phyloP scores from a whole-genome alignment of 2,888 invertebrate species.

The Torymus auratus region DNA sequence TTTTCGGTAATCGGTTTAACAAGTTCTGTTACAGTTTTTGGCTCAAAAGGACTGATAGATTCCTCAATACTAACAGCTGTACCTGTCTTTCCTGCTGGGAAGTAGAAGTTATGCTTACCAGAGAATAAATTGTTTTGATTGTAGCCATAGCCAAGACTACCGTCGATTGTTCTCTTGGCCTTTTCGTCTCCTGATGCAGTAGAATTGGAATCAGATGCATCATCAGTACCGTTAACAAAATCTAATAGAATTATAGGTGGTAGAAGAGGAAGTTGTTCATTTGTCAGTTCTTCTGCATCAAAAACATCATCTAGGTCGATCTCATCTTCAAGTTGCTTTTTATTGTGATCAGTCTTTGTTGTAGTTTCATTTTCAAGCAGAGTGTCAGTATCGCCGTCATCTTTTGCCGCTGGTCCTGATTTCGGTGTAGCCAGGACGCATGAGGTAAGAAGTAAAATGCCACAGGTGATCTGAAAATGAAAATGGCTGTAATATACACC shows the following conservation, averaged over 20 bases:
- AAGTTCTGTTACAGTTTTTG: constrained; percentile 68
- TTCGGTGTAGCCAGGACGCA: constrained; percentile 53
- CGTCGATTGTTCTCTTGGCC: constrained; percentile 84
- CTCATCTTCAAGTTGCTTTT: constrained; percentile 54
- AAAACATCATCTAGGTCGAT: constrained; percentile 40
- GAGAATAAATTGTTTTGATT: constrained; percentile 76
- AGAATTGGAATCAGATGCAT: constrained; percentile 54
- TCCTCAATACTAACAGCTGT: constrained; percentile 75
- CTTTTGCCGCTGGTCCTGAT: neutral
- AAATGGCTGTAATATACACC: constrained; percentile 3
- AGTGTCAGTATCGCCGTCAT: constrained; percentile 10
- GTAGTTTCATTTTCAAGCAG: constrained; percentile 32
- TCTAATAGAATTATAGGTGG: constrained; percentile 73
- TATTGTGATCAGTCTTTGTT: neutral
- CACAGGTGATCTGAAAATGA: constrained; percentile 67
- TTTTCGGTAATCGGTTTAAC: constrained; percentile 59
- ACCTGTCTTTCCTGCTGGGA: constrained; percentile 72
- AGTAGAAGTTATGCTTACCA: constrained; percentile 71
- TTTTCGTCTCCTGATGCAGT: constrained; percentile 68
- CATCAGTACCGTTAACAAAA: constrained; percentile 68
- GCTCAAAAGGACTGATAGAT: constrained; percentile 71
- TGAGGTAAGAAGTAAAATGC: constrained; percentile 63
- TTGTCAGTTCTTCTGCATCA: constrained; percentile 52
- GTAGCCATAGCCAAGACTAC: constrained; percentile 84
- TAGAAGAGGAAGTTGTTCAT: constrained; percentile 67